Percentiles rank a stretch among this genome's conserved stretches.
Evolutionary conservation across 2,888 invertebrate genomes (phyloP).

Genomic region (Epistrophe grossulariae): DNA sequence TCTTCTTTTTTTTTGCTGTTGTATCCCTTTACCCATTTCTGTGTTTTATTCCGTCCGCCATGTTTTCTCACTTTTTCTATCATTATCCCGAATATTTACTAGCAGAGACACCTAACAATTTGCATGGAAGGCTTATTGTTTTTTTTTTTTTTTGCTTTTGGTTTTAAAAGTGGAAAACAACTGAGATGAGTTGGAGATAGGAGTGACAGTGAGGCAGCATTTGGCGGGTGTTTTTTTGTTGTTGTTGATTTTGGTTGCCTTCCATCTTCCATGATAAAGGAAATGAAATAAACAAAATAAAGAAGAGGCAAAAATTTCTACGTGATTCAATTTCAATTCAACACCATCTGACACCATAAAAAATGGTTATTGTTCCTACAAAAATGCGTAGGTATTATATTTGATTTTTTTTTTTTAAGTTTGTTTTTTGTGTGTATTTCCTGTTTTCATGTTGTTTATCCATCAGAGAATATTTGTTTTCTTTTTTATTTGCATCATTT

Average conservation of each 20-base stretch:
- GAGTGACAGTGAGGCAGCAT: conserved; percentile 36
- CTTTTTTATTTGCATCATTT: conserved; percentile 41
- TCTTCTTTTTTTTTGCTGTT: not conserved
- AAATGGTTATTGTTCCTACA: conserved; percentile 67
- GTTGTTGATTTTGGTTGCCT: not conserved
- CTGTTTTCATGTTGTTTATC: conserved; percentile 31
- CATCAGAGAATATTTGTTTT: conserved; percentile 27
- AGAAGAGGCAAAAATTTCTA: conserved; percentile 68
- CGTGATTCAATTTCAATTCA: conserved; percentile 76
- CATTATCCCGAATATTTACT: conserved; percentile 52
- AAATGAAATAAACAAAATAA: conserved; percentile 49
- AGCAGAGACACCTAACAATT: conserved; percentile 31
- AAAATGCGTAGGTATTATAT: conserved; percentile 65
- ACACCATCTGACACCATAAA: conserved; percentile 72
- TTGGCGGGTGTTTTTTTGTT: conserved; percentile 14
- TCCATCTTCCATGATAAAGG: conserved; percentile 17
- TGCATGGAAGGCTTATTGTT: conserved; percentile 26
- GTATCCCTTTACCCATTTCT: not conserved
- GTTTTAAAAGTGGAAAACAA: not conserved
- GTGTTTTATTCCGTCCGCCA: conserved; percentile 4
- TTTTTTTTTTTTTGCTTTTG: not conserved
- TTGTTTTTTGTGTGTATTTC: not conserved
- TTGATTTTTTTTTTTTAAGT: not conserved
- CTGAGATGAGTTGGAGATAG: conserved; percentile 1
- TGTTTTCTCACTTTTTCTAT: conserved; percentile 44